phyloP scores from a whole-genome alignment of 2,888 invertebrate genomes.

The Meliscaeva auricollis region DNA sequence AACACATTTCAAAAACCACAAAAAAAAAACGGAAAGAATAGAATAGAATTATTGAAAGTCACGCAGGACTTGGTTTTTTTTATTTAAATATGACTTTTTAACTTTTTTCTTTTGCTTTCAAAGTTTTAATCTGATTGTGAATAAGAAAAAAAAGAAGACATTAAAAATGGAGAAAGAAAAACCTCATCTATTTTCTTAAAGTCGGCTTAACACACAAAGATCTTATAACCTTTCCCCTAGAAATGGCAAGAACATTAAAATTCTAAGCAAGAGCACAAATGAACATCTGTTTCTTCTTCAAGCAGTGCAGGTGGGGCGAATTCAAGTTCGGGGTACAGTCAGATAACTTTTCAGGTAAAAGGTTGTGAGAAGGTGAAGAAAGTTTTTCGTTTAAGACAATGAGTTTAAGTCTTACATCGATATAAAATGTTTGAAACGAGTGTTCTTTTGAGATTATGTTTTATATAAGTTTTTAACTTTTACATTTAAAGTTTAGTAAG shows the following conservation, averaged over 20 bases:
- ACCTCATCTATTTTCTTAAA: slow-evolving; percentile 21
- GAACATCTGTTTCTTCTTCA: slow-evolving; percentile 58
- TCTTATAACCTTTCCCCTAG: slow-evolving; percentile 28
- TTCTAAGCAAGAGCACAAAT: slow-evolving; percentile 10
- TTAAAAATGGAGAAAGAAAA: slow-evolving; percentile 1
- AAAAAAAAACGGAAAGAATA: slow-evolving; percentile 12
- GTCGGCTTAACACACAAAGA: slow-evolving; percentile 34
- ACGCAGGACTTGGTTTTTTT: slow-evolving; percentile 33
- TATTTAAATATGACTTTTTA: slow-evolving; percentile 31
- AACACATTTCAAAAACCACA: slow-evolving; percentile 34
- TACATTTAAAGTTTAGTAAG: too few species aligned
- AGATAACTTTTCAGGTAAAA: background rate
- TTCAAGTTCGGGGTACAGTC: background rate
- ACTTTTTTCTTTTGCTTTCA: slow-evolving; percentile 4
- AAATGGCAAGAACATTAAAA: slow-evolving; percentile 22
- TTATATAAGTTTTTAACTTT: background rate
- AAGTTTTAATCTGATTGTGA: slow-evolving; percentile 63
- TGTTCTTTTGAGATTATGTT: slow-evolving; percentile 4
- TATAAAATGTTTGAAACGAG: background rate
- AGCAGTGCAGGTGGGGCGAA: background rate
- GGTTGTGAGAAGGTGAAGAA: background rate
- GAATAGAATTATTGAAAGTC: slow-evolving; percentile 21
- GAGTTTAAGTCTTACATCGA: too few species aligned
- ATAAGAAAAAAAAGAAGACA: background rate
- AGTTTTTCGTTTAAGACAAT: background rate